phyloP scores from a whole-genome alignment of 92 coral and sea anemone genomes.

The Porites evermanni region DNA sequence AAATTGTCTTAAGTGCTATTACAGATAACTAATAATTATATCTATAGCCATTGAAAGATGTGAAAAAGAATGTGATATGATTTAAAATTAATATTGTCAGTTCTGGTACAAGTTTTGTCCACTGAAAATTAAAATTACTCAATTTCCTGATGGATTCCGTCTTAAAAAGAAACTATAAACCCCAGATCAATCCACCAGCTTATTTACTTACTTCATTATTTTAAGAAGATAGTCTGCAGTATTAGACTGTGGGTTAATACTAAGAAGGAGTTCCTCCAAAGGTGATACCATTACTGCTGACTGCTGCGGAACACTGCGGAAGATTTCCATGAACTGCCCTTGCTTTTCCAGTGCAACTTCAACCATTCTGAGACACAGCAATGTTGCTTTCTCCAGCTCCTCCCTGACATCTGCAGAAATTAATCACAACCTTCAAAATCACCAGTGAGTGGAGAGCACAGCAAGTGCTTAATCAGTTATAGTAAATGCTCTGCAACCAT shows the following conservation, averaged over 20 bases:
- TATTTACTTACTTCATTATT: conserved; percentile 73
- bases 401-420: conserved; percentile 73
- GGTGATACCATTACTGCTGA: conserved; percentile 83
- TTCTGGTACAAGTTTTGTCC: no score
- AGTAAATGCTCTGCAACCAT: no score
- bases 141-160: no score
- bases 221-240: conserved; percentile 86
- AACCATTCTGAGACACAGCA: conserved; percentile 85
- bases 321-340: conserved; percentile 78
- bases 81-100: no score
- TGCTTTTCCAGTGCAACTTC: conserved; percentile 94
- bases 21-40: no score
- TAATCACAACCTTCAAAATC: not conserved
- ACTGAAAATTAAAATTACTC: no score
- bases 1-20: no score
- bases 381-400: conserved; percentile 85
- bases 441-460: not conserved
- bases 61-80: no score
- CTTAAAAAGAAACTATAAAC: no score
- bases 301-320: conserved; percentile 77
- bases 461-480: not conserved
- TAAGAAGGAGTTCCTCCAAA: conserved; percentile 87
- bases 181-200: not conserved
- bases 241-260: conserved; percentile 83
- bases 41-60: no score